Evolutionary conservation across 2,113 vertebrate genomes (phyloP), one percentile per base, ranked within the genome.

Genomic region (Dryoscopus gambensis): DNA sequence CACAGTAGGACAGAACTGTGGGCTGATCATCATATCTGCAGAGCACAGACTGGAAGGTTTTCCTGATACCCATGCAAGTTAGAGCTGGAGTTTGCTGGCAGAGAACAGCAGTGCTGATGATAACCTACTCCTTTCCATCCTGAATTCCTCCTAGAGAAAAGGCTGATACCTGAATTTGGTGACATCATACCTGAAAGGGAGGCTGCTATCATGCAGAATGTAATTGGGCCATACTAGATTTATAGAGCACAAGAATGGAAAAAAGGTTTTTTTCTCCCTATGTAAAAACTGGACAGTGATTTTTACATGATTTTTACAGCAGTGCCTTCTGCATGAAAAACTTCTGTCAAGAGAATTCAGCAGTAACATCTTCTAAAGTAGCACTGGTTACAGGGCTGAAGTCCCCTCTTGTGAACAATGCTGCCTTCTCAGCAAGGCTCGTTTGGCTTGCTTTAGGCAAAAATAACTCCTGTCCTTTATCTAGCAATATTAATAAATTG

Each of bases 11-110:
- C 20, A 13, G 59, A 35, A 8, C 39, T 27, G 28, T 19, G 16
- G 25, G 52, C 37, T 62, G 31, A 17, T 33, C 4, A 6, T 25
- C 2, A 0, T 2, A 3, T 8, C 20, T 73, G 5, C 9, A 71
- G 31, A 63, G 50, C 25, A 39, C 55, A 8, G 5, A 6, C 7
- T 39, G 37, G 30, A 19, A 20, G 31, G 56, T 10, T 73, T 63
- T 33, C 12, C 35, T 42, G 30, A 4, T 12, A 5, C 13, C 18
- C 24, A 9, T 46, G 5, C 30, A 8, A 33, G 31, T 6, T 10
- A 15, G 23, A 74, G 28, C 47, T 84, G 64, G 17, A 11, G 2
- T 56, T 30, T 31, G 24, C 50, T 75, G 70, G 14, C 62, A 85
- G 47, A 49, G 46, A 27, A 13, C 8, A n/a, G 39, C 49, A 62